A percentile compares a stretch with the other conserved stretches of the same genome.
These are phyloP conservation scores for Amphipoea oculea DNA, from an alignment of 2,888 invertebrate genomes.

Conservation along the genomic window DNA sequence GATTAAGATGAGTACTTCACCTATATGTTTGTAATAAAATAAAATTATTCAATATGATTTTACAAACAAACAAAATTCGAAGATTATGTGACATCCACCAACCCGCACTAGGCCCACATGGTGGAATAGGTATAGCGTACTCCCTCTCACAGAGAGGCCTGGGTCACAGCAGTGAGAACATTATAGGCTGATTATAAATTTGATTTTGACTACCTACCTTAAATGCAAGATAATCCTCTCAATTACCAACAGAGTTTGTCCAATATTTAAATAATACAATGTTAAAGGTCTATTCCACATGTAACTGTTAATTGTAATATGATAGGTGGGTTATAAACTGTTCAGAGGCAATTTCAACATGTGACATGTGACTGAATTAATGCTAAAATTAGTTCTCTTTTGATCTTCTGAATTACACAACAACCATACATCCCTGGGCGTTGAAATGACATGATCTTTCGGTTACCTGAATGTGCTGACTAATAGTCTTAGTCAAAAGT, in stretches of 20 bases:
- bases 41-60: neutral
- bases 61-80: too few relatives aligned
- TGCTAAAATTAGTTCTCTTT: neutral
- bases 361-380: neutral
- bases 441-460: neutral
- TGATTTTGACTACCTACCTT: neutral
- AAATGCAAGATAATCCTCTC: neutral
- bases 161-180: neutral
- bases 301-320: conserved; percentile 19
- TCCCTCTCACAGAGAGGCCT: neutral
- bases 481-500: conserved; percentile 20
- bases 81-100: too few relatives aligned
- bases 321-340: conserved; percentile 26
- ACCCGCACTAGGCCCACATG: too few relatives aligned
- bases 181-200: neutral
- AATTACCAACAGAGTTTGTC: neutral
- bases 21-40: neutral
- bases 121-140: neutral
- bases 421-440: too few relatives aligned
- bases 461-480: conserved; percentile 17
- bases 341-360: conserved; percentile 22
- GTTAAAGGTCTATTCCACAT: conserved; percentile 1
- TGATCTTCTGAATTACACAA: conserved; percentile 5
- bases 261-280: conserved; percentile 1
- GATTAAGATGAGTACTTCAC: neutral